Percentiles rank a stretch among this genome's conserved stretches.
These are phyloP conservation scores for Glaucidium brasilianum DNA, from an alignment of 2,113 vertebrate species.

Conservation along the genomic window DNA sequence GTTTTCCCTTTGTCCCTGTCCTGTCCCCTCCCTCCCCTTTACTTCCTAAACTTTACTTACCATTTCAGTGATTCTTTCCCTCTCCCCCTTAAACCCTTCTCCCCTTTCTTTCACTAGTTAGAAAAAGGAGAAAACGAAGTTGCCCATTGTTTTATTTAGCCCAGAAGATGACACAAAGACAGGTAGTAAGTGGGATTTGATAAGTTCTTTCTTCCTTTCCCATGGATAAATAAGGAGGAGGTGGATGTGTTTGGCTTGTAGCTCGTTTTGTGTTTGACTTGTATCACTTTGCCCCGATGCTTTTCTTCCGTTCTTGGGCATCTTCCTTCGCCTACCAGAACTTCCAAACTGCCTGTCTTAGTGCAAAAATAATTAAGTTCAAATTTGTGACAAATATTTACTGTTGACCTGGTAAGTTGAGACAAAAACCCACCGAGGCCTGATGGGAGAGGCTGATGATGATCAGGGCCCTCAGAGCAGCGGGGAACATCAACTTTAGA, in stretches of 20 bases:
- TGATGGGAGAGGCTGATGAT: background rate
- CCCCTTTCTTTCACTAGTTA: background rate
- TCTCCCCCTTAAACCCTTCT: no score
- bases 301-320: background rate
- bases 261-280: background rate
- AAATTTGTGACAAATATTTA: background rate
- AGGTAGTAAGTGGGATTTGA: background rate
- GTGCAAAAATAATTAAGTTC: background rate
- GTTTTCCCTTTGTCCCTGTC: background rate
- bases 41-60: background rate
- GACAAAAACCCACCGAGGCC: rapidly evolving
- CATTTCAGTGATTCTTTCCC: background rate
- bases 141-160: background rate
- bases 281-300: background rate
- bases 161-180: background rate
- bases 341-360: background rate
- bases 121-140: background rate
- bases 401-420: background rate
- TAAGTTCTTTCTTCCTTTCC: background rate
- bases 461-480: background rate
- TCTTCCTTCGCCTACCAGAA: background rate
- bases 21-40: rapidly evolving
- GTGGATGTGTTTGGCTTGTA: background rate
- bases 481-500: background rate
- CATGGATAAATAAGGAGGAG: background rate